phyloP scores from a whole-genome alignment of 2,888 invertebrate species.

The Apamea sordens region DNA sequence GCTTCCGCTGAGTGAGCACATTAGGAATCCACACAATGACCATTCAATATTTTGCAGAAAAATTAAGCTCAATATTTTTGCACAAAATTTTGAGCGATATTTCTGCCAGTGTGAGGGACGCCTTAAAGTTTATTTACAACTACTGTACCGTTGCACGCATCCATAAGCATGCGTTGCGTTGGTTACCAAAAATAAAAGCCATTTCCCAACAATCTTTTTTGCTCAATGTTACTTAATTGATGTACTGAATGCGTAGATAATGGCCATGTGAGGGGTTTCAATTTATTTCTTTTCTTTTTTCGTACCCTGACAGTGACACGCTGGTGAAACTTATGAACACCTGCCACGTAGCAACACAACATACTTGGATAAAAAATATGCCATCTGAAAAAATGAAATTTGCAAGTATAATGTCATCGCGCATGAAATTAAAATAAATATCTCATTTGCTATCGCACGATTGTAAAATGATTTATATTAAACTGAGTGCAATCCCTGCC shows the following conservation, averaged over 20 bases:
- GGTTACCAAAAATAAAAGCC: background rate
- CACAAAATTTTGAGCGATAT: no score
- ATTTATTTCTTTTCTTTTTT: background rate
- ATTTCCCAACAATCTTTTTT: background rate
- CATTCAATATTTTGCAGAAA: no score
- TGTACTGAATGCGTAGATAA: background rate
- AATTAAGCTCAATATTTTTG: no score
- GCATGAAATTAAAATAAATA: background rate
- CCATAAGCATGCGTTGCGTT: background rate
- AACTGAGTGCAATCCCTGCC: background rate
- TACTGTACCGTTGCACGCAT: background rate
- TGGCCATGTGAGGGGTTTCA: background rate
- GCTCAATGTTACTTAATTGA: background rate
- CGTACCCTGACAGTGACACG: background rate
- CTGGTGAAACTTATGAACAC: background rate
- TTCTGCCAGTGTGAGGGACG: no score
- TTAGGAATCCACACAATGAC: no score
- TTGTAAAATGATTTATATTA: conserved; percentile 10
- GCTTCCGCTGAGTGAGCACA: no score
- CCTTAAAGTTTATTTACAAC: background rate
- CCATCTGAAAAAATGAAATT: background rate
- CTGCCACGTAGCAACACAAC: background rate
- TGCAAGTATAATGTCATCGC: background rate
- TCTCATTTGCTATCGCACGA: conserved; percentile 32
- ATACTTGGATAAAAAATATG: background rate